Evolutionary conservation across 2,113 vertebrate species (phyloP), one percentile per base, ranked within the genome.

Genomic region (Notothenia rossii): DNA sequence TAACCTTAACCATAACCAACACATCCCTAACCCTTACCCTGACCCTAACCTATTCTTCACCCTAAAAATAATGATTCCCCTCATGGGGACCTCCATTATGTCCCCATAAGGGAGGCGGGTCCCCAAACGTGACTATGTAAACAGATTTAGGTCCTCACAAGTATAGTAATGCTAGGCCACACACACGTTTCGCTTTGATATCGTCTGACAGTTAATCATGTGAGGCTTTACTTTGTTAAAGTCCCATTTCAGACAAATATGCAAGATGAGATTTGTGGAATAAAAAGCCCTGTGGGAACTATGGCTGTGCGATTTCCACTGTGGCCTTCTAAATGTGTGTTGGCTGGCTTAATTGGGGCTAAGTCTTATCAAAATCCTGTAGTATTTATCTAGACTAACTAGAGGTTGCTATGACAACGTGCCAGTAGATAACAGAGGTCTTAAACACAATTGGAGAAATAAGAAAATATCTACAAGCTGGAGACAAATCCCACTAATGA

Each of bases 321-420:
- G 71, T 87, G 75, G 85, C 85, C 88, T 88, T 89, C 69, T 83
- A 88, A 89, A 88, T 92, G 64, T 90, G 79, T 91, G 89, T 88
- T 83, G 85, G 83, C 86, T 14, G 77, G 56, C 71, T 81, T 93
- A 92, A 92, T 91, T 92, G 86, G 88, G 89, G 72, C 88, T 90
- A 92, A 90, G 86, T 91, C 88, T 88, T 88, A 89, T 90, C 84
- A 88, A 92, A 89, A 88, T 74, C 83, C 72, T 85, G 81, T 80
- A 81, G 78, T 89, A 81, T 90, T 86, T 90, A 84, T 88, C 83
- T 25, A 72, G 68, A 72, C 81, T 89, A 92, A 92, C 87, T 83
- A 90, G 88, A 70, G 69, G 88, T 93, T 89, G 83, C 87, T 25
- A 83, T 87, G 84, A 86, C 75, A 86, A 92, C 88, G 0, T 56